Conservation (phyloP, 2,888 invertebrate species). For the Troides oblongomaculatus region DNA sequence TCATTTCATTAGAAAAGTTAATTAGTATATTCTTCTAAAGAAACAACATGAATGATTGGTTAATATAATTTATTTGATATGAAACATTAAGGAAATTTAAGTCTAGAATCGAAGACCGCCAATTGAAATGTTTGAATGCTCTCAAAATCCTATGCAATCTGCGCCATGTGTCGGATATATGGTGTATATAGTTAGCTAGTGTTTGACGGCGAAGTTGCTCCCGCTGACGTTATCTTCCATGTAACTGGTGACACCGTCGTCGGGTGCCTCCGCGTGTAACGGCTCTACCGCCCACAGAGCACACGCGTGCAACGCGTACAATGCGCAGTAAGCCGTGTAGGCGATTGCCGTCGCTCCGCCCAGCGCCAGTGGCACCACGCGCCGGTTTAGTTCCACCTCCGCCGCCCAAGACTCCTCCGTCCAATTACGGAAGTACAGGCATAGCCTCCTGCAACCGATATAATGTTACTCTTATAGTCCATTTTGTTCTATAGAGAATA, state of each 20-base stretch:
- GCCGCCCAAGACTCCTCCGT: conserved; percentile 54
- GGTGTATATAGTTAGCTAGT: conserved; percentile 6
- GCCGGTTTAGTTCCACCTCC: conserved; percentile 36
- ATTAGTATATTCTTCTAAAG: no score
- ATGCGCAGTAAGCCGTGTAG: conserved; percentile 52
- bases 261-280: conserved; percentile 45
- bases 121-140: no score
- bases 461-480: no score
- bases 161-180: no score
- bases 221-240: conserved; percentile 43
- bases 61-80: no score
- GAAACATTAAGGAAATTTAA: no score
- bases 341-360: conserved; percentile 47
- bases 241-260: conserved; percentile 45
- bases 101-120: no score
- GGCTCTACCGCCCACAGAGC: conserved; percentile 64
- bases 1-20: no score
- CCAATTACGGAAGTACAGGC: conserved; percentile 59
- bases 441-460: conserved; percentile 45
- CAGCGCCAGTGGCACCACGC: conserved; percentile 45
- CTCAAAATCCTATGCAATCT: no score
- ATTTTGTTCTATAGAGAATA: no score
- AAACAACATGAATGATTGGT: no score
- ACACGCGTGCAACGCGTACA: conserved; percentile 46
- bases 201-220: conserved; percentile 38